Evolutionary conservation across 1,140 invertebrate species (phyloP), one percentile per base, ranked within the genome.

Genomic region (Parapsyche elsis): DNA sequence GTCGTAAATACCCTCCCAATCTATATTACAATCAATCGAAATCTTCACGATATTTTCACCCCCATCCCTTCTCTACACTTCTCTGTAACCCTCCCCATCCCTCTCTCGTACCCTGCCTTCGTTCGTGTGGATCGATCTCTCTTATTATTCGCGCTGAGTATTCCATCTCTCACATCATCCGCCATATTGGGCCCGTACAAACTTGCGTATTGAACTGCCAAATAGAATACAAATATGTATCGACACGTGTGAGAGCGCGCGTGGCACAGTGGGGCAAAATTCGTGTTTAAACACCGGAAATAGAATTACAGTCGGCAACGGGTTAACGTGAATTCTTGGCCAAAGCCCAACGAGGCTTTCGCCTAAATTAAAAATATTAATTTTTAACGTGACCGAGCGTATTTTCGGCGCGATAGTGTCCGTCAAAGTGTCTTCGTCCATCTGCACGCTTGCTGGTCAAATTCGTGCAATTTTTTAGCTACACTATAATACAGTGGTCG

Each of bases 181-280:
- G 67, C 67, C 67, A 45, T 71, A 71, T 71, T 71, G 67, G 67
- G 21, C 38, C 67, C 67, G 16, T 71, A 74, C 30, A n/a, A 74
- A 74, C 71, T 74, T 74, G 71, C 71, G 14, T 74, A 71, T 74
- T 74, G 71, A 74, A 74, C 71, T 74, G 9, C 71, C 71, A 74
- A 74, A 74, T 74, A 74, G 71, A 74, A 74, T 74, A 74, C 71
- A 49, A 74, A 74, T 74, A 46, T 44, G 26, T 71, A 44, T 71
- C 26, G 70, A 38, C 71, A n/a, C 71, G n/a, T 21, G n/a, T 9
- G 10, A 21, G 16, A 16, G 16, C 12, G 10, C 5, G 16, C 16
- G 49, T 19, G 49, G 49, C 30, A 38, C 30, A 38, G 30, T 38
- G 30, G 30, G 30, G n/a, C n/a, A n/a, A n/a, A n/a, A n/a, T n/a